phyloP scores from a whole-genome alignment of 2,797 vertebrate species.

The Bradypodion pumilum region DNA sequence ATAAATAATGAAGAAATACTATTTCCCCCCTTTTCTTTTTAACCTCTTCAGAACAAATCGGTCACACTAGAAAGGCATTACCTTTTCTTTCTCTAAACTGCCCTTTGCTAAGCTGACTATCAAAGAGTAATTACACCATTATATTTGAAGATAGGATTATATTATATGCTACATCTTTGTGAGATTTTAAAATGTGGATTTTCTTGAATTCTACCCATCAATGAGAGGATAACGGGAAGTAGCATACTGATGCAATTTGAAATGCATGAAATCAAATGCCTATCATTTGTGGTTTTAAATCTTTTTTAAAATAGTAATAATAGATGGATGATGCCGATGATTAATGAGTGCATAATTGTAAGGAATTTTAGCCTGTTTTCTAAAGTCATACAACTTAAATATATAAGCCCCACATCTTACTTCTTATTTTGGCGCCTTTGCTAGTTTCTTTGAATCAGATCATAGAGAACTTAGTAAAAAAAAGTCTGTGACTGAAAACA shows the following conservation, averaged over 20 bases:
- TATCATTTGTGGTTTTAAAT: slow-evolving; percentile 45
- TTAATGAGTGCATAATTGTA: background rate
- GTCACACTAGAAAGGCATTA: slow-evolving; percentile 49
- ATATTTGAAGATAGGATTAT: slow-evolving; percentile 49
- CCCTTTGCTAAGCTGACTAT: slow-evolving; percentile 36
- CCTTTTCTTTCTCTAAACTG: slow-evolving; percentile 24
- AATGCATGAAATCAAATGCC: slow-evolving; percentile 44
- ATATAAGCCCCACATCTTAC: slow-evolving; percentile 48
- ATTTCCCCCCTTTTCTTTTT: slow-evolving; percentile 45
- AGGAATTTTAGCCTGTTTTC: slow-evolving; percentile 44
- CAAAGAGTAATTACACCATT: slow-evolving; percentile 29
- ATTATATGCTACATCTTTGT: slow-evolving; percentile 38
- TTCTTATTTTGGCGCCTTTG: slow-evolving; percentile 47
- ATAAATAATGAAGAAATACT: slow-evolving; percentile 61
- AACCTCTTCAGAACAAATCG: slow-evolving; percentile 49
- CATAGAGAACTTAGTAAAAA: slow-evolving; percentile 33
- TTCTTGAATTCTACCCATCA: slow-evolving; percentile 54
- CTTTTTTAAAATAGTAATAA: slow-evolving; percentile 43
- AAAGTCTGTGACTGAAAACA: slow-evolving; percentile 41
- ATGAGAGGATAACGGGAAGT: slow-evolving; percentile 48
- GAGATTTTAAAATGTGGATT: slow-evolving; percentile 32
- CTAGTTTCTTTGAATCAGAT: slow-evolving; percentile 55
- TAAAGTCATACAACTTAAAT: slow-evolving; percentile 45
- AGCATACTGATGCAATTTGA: slow-evolving; percentile 36
- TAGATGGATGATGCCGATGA: slow-evolving; percentile 27